phyloP scores from a whole-genome alignment of 1,140 invertebrate genomes.

The Aphelenchoides besseyi region DNA sequence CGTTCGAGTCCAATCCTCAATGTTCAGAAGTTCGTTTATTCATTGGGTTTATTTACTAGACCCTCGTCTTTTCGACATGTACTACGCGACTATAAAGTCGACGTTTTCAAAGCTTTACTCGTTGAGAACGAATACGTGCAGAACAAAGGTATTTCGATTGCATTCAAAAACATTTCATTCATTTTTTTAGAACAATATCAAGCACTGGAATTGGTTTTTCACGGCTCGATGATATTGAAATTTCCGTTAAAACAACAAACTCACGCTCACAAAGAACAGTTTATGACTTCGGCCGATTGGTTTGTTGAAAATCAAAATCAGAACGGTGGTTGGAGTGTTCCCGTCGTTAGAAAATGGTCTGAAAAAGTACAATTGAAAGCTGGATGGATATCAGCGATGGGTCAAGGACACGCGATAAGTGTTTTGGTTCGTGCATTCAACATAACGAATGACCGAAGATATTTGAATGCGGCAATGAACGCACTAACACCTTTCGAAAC shows the following conservation, averaged over 20 bases:
- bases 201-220: constrained; percentile 69
- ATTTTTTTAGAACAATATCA: constrained; percentile 23
- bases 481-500: constrained; percentile 79
- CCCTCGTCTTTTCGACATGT: not conserved
- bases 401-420: constrained; percentile 65
- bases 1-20: not conserved
- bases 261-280: constrained; percentile 80
- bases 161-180: not conserved
- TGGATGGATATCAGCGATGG: constrained; percentile 35
- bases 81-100: constrained; percentile 50
- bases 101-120: constrained; percentile 63
- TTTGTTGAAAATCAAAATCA: constrained; percentile 81
- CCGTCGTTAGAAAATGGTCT: constrained; percentile 67
- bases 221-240: constrained; percentile 72
- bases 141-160: constrained; percentile 12
- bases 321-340: constrained; percentile 81
- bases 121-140: constrained; percentile 68
- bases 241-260: constrained; percentile 80
- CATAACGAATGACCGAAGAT: constrained; percentile 73
- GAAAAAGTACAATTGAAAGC: constrained; percentile 31
- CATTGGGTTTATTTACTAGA: not conserved
- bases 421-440: constrained; percentile 78
- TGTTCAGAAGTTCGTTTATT: not conserved
- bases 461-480: constrained; percentile 76
- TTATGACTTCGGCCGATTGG: constrained; percentile 88